A percentile compares a stretch with the other conserved stretches of the same genome.
Evolutionary conservation across 2,113 vertebrate species (phyloP).

Genomic region (Hypomesus transpacificus): DNA sequence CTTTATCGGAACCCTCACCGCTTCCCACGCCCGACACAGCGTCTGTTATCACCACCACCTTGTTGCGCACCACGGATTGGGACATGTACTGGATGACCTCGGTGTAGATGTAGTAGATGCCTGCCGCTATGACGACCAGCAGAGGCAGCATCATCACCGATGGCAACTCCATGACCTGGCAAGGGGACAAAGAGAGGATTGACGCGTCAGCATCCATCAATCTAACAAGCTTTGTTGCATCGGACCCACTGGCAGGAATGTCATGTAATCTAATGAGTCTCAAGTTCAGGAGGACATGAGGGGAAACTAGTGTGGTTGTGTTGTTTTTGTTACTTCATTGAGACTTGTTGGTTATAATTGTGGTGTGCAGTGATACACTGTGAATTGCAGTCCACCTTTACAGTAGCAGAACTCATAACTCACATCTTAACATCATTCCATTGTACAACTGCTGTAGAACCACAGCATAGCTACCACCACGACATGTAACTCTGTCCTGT

Average conservation of each 20-base stretch:
- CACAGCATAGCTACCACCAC: no score
- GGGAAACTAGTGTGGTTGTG: neutral
- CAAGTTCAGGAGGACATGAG: neutral
- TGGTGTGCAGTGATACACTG: no score
- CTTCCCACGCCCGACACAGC: conserved; percentile 87
- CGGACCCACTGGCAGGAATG: neutral
- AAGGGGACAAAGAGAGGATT: conserved; percentile 26
- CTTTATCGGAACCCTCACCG: conserved; percentile 70
- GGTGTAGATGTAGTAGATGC: conserved; percentile 88
- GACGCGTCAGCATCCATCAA: conserved; percentile 2
- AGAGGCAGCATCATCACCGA: conserved; percentile 79
- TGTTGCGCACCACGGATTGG: conserved; percentile 87
- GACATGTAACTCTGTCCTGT: neutral
- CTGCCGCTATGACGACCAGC: conserved; percentile 82
- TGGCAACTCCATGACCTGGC: conserved; percentile 76
- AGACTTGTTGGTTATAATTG: no score
- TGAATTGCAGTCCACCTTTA: no score
- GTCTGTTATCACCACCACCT: conserved; percentile 92
- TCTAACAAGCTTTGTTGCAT: neutral
- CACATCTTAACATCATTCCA: neutral
- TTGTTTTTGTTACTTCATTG: no score
- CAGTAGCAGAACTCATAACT: neutral
- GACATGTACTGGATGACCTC: conserved; percentile 82
- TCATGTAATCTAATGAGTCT: conserved; percentile 8
- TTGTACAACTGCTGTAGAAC: neutral